A percentile compares a stretch with the other conserved stretches of the same genome.
Evolutionary conservation across 2,797 vertebrate species (phyloP).

Genomic region (Sebastes trivittatus): DNA sequence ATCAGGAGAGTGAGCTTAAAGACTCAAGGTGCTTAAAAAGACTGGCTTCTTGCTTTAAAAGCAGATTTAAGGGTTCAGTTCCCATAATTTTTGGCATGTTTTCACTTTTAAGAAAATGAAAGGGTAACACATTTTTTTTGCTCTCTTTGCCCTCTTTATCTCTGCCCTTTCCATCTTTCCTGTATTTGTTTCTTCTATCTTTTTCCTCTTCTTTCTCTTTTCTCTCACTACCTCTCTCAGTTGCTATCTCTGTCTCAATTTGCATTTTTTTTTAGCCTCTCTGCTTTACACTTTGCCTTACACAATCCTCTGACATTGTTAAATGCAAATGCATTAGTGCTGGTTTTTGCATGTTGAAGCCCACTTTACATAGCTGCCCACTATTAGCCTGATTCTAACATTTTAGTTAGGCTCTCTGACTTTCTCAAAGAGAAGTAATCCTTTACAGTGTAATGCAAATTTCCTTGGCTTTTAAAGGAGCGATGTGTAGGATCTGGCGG

Average conservation of each 20-base stretch:
- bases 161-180: background rate
- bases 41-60: constrained; percentile 32
- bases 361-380: background rate
- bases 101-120: constrained; percentile 20
- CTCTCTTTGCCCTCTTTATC: background rate
- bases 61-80: constrained; percentile 37
- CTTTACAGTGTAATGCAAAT: background rate
- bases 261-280: background rate
- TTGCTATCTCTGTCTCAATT: background rate
- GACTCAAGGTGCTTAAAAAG: constrained; percentile 49
- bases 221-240: background rate
- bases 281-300: background rate
- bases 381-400: background rate
- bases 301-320: background rate
- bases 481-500: background rate
- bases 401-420: background rate
- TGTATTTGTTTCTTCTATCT: background rate
- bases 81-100: constrained; percentile 4
- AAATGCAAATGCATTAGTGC: background rate
- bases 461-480: background rate
- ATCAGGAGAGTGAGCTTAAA: constrained; percentile 57
- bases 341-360: background rate
- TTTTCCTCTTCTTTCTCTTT: background rate
- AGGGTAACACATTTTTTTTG: background rate
- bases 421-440: background rate